Conservation (phyloP, 2,113 vertebrate genomes). For the Trichomycterus rosablanca region DNA sequence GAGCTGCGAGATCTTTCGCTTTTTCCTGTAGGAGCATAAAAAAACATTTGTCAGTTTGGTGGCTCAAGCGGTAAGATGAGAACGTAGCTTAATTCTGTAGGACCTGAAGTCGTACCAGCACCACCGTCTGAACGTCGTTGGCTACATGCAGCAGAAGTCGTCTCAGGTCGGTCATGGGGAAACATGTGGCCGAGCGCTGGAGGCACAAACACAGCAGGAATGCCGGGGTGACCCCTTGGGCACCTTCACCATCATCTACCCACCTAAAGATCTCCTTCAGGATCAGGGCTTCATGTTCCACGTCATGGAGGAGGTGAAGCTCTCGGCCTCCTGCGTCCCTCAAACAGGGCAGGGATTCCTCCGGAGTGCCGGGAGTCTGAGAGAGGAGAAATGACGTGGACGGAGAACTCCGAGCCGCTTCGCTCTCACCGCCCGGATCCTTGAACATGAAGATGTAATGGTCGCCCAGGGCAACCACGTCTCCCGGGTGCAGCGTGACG, state of each 20-base stretch:
- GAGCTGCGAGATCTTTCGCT: slow-evolving; percentile 62
- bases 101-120: slow-evolving; percentile 62
- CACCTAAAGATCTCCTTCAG: slow-evolving; percentile 57
- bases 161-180: slow-evolving; percentile 59
- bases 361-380: slow-evolving; percentile 35
- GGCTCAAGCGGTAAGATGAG: background rate
- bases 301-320: slow-evolving; percentile 52
- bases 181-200: slow-evolving; percentile 57
- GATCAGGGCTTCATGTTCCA: slow-evolving; percentile 48
- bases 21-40: slow-evolving; percentile 56
- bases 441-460: slow-evolving; percentile 73
- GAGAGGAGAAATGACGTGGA: slow-evolving; percentile 34
- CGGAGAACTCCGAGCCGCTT: background rate
- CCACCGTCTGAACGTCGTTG: slow-evolving; percentile 57
- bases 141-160: slow-evolving; percentile 66
- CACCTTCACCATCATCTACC: slow-evolving; percentile 7
- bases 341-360: slow-evolving; percentile 33
- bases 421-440: slow-evolving; percentile 51
- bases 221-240: slow-evolving; percentile 51
- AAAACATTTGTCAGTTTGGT: background rate
- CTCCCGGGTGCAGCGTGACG: slow-evolving; percentile 59
- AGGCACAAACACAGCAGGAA: slow-evolving; percentile 66
- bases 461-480: slow-evolving; percentile 66
- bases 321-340: slow-evolving; percentile 44
- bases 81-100: background rate